These are phyloP conservation scores for Cariama cristata DNA, from an alignment of 2,113 vertebrate species.

Conservation along the genomic window DNA sequence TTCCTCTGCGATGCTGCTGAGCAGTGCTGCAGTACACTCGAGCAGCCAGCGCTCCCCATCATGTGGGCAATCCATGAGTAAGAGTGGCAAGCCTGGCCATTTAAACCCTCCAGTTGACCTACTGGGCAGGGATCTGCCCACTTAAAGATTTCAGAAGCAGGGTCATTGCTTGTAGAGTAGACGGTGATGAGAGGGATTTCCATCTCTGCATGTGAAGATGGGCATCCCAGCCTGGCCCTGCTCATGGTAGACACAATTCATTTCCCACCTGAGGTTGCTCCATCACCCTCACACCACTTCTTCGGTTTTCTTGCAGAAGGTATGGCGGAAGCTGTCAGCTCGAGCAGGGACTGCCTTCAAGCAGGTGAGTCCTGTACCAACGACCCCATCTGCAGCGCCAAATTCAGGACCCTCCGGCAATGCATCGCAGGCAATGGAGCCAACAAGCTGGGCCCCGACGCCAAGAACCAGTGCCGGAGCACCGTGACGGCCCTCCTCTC, in stretches of 20 bases:
- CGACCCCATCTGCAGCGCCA: constrained; percentile 90
- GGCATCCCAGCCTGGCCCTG: neutral
- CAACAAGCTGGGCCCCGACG: constrained; percentile 87
- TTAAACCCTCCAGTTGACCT: neutral
- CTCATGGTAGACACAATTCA: neutral
- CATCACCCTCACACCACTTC: neutral
- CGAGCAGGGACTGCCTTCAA: constrained; percentile 85
- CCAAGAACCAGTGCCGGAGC: constrained; percentile 88
- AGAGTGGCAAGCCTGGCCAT: neutral
- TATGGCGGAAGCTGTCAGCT: constrained; percentile 27
- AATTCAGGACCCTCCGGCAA: constrained; percentile 89
- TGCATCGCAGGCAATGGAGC: constrained; percentile 91
- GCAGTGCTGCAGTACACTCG: neutral
- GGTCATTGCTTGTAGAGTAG: neutral
- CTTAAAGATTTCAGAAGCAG: neutral
- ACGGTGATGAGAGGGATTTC: neutral
- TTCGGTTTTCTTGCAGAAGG: constrained; percentile 28
- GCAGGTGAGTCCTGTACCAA: constrained; percentile 89
- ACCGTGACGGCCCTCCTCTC: constrained; percentile 87
- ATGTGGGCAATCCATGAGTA: neutral
- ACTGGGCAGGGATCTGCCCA: neutral
- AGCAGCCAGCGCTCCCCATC: neutral
- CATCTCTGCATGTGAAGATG: neutral
- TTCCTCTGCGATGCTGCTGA: neutral
- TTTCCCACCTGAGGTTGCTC: neutral